A percentile compares a stretch with the other conserved stretches of the same genome.
These are phyloP conservation scores for Xestoiulus laeticollis DNA, from an alignment of 2,888 invertebrate species.

Conservation along the genomic window DNA sequence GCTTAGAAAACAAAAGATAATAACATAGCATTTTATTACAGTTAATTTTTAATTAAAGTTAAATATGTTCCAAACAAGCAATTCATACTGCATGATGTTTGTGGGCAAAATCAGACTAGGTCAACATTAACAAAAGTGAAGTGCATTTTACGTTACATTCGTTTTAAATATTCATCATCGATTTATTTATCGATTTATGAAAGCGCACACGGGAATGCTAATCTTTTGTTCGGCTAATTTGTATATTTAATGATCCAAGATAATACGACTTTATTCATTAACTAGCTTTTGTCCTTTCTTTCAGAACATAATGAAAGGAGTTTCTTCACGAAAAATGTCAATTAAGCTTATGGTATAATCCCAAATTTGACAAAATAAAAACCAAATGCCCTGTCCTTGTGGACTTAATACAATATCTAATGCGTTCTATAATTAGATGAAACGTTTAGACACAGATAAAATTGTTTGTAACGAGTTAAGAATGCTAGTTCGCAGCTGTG, in stretches of 20 bases:
- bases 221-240: background rate
- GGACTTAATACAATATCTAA: background rate
- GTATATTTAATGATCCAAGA: background rate
- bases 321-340: background rate
- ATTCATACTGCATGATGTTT: too few species aligned
- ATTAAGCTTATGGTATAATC: background rate
- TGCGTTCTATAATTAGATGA: background rate
- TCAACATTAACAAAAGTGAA: too few species aligned
- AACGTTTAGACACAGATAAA: background rate
- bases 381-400: background rate
- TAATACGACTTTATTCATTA: background rate
- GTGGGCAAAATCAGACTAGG: too few species aligned
- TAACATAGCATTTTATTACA: too few species aligned
- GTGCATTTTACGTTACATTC: too few species aligned
- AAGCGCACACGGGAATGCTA: background rate
- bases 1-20: too few species aligned
- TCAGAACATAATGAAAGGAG: background rate
- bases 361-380: background rate
- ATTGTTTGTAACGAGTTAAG: background rate
- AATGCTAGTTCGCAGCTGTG: constrained; percentile 18
- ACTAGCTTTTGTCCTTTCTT: background rate
- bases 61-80: too few species aligned
- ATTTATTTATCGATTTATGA: background rate
- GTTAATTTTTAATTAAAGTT: too few species aligned
- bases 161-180: too few species aligned